Conservation (phyloP, 2,888 invertebrate genomes). For the Andrena praecox region DNA sequence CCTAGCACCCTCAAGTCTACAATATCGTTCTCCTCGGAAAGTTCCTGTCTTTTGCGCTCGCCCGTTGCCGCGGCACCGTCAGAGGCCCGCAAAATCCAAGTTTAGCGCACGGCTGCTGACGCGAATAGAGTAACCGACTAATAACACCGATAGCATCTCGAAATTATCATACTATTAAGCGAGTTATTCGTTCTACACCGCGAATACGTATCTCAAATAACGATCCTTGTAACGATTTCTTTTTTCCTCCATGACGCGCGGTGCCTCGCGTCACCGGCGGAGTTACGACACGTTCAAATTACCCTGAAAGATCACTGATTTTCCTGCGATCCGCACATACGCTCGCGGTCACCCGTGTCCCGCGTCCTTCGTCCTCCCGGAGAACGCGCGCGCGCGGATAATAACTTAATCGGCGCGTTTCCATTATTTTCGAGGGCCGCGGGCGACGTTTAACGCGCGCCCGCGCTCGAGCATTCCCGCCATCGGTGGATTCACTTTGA, state of each 20-base stretch:
- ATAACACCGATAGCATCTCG: constrained; percentile 5
- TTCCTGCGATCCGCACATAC: constrained; percentile 53
- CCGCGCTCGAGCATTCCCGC: background rate
- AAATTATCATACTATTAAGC: constrained; percentile 29
- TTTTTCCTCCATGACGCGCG: constrained; percentile 30
- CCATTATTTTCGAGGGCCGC: constrained; percentile 73
- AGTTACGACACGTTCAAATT: constrained; percentile 69
- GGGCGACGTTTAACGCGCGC: constrained; percentile 48
- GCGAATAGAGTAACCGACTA: background rate
- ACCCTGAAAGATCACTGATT: constrained; percentile 66
- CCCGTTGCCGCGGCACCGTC: background rate
- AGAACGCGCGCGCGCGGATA: constrained; percentile 45
- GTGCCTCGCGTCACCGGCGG: constrained; percentile 39
- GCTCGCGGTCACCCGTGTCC: constrained; percentile 40
- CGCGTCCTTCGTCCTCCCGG: constrained; percentile 61
- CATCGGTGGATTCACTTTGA: constrained; percentile 40
- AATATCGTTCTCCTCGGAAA: no score
- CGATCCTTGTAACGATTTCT: constrained; percentile 52
- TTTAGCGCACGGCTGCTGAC: background rate
- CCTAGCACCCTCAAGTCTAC: no score
- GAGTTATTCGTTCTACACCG: background rate
- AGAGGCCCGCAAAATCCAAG: background rate
- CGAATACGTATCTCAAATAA: constrained; percentile 41
- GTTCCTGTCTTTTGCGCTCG: background rate
- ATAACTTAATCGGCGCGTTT: constrained; percentile 74